Evolutionary conservation across 2,113 vertebrate genomes (phyloP).

Genomic region (Crotalus helleri): DNA sequence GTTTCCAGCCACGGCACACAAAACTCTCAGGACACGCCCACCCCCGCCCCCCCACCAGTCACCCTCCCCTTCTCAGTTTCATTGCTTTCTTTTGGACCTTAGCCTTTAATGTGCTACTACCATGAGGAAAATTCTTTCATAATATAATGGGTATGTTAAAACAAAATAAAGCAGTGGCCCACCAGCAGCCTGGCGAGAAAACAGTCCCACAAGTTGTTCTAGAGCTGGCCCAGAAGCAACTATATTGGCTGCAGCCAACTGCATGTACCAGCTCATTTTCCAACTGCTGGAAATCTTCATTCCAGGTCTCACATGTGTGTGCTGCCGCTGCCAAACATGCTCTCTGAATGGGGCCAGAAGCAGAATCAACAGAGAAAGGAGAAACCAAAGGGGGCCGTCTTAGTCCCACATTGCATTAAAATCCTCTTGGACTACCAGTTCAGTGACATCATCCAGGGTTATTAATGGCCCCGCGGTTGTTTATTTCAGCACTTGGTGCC

Average conservation of each 20-base stretch:
- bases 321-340: slow-evolving; percentile 38
- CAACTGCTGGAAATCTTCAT: slow-evolving; percentile 49
- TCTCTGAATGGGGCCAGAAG: slow-evolving; percentile 25
- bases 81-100: slow-evolving; percentile 33
- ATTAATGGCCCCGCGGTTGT: slow-evolving; percentile 44
- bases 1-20: neutral
- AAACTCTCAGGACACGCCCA: neutral
- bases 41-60: neutral
- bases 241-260: slow-evolving; percentile 51
- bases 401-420: slow-evolving; percentile 20
- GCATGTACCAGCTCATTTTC: slow-evolving; percentile 61
- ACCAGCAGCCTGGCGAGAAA: slow-evolving; percentile 51
- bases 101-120: slow-evolving; percentile 31
- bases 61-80: neutral
- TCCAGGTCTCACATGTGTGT: slow-evolving; percentile 29
- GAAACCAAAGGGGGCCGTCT: slow-evolving; percentile 17
- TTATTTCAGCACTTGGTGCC: slow-evolving; percentile 48
- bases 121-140: slow-evolving; percentile 46
- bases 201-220: slow-evolving; percentile 49
- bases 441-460: slow-evolving; percentile 30
- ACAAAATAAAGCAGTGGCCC: slow-evolving; percentile 39
- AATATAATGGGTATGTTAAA: slow-evolving; percentile 28
- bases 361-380: slow-evolving; percentile 37
- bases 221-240: slow-evolving; percentile 35
- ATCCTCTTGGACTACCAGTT: slow-evolving; percentile 20